Evolutionary conservation across 2,113 vertebrate species (phyloP), one percentile per base, ranked within the genome.

Genomic region (Hyperopisus bebe): DNA sequence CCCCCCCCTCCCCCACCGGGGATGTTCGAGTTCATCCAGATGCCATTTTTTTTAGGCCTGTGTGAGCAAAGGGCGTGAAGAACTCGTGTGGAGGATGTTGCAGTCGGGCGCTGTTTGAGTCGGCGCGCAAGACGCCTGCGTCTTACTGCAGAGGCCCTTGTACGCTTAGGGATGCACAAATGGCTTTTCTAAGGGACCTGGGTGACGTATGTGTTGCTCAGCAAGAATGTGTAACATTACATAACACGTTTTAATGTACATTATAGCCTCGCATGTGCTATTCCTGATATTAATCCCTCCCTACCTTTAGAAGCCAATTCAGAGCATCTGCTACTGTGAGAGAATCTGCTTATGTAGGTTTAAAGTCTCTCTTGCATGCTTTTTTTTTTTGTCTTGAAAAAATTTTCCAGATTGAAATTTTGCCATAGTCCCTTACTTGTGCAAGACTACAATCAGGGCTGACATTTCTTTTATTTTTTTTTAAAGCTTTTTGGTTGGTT

Each of bases 101-200:
- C 3, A 10, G 10, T 70, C 10, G 62, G n/a, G 10, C 3, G 10
- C 62, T 13, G n/a, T 70, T 70, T 70, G 62, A 66, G n/a, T 66
- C n/a, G 11, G 27, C 10, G 3, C 0, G 1, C 10, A 0, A 13
- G n/a, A 31, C 0, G n/a, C 62, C 27, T 3, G 3, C 0, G 1
- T 70, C 62, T 1, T 70, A 3, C 9, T 11, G 62, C 27, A 31
- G 62, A 5, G n/a, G 10, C 62, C n/a, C n/a, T 70, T 11, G n/a
- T 70, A 70, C 10, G 3, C 10, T 31, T 70, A 31, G 27, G 10
- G 62, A 31, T 31, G n/a, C 27, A 70, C 27, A 70, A 27, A 27
- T 70, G 62, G 1, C 1, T 70, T 70, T 70, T 70, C 62, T 31
- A 70, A 13, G 62, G 62, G n/a, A 70, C n/a, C n/a, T 70, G n/a